Evolutionary conservation across 2,888 invertebrate species (phyloP).

Genomic region (Lapara coniferarum): DNA sequence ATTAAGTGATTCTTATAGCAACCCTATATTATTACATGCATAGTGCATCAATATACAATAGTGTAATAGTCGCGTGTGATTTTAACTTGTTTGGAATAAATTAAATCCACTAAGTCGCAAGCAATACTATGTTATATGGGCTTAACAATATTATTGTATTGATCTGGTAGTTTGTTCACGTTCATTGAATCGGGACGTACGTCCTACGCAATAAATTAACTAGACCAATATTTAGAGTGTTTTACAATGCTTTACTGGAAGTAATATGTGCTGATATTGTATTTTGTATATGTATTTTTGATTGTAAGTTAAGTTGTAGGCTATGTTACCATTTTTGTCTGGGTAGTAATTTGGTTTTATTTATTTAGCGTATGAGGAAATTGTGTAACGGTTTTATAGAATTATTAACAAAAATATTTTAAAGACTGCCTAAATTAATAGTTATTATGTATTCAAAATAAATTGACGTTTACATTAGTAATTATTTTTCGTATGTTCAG

Average conservation of each 20-base stretch:
- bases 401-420: constrained; percentile 75
- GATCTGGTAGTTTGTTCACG: constrained; percentile 64
- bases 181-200: constrained; percentile 49
- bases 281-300: constrained; percentile 66
- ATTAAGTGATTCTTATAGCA: constrained; percentile 17
- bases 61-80: neutral
- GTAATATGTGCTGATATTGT: constrained; percentile 76
- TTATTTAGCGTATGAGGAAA: constrained; percentile 72
- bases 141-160: constrained; percentile 57
- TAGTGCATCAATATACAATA: constrained; percentile 10
- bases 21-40: constrained; percentile 9
- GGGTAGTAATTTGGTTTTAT: constrained; percentile 61
- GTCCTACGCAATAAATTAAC: constrained; percentile 76
- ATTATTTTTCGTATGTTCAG: constrained; percentile 34
- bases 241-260: constrained; percentile 77
- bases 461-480: constrained; percentile 69
- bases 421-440: constrained; percentile 82
- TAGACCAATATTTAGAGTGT: constrained; percentile 83
- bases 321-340: constrained; percentile 78
- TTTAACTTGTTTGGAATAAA: constrained; percentile 34
- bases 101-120: constrained; percentile 37
- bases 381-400: constrained; percentile 69
- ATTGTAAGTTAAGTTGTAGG: constrained; percentile 70
- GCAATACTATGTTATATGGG: constrained; percentile 48
- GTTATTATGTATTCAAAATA: constrained; percentile 55